Base-by-base conservation (phyloP, 2,113 vertebrate species). In the Hypocryptadius cinnamomeus region DNA sequence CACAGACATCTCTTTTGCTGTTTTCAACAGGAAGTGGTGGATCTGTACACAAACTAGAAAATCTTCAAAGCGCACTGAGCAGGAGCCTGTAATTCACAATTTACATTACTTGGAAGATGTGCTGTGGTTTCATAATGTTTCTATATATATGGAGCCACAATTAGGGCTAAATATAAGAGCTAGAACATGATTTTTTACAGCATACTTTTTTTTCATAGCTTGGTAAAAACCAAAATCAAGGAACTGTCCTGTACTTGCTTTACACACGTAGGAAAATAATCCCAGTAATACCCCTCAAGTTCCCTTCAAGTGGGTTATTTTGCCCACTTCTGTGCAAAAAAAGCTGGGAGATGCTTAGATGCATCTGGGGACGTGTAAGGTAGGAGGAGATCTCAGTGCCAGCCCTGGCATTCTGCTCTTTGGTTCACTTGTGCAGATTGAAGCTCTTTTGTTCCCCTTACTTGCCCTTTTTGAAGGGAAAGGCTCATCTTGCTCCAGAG, bases 41-140 rank as follows among this genome's bases (percentile, higher is more conserved):
- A 56, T 42, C 33, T 85, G 9, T 60, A 56, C 25, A 82, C 14
- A 73, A 87, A 87, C 63, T 21, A 86, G 53, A 71, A 91, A 89
- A 79, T 77, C 59, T 93, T 94, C 79, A 83, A 87, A 95, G 87
- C 2, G 0, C 33, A 69, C 21, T 0, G 0, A 81, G 59, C 15
- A 79, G n/a, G 54, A 93, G 72, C 37, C 84, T 78, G 35, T 91
- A 94, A 94, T 79, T 87, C 88, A 82, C 47, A 76, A 87, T 84
- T 91, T 81, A 76, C 76, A 88, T 81, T 84, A 45, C 80, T 94
- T 94, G 73, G 80, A 94, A 89, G 51, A 91, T 63, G 51, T 79
- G 30, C 22, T 73, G 45, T 77, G 73, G 76, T 76, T 94, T 96
- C 20, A 10, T 76, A 61, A 71, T 47, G 50, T 90, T 94, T 73